Evolutionary conservation across 2,888 invertebrate species (phyloP).

Genomic region (Oscheius sp.): DNA sequence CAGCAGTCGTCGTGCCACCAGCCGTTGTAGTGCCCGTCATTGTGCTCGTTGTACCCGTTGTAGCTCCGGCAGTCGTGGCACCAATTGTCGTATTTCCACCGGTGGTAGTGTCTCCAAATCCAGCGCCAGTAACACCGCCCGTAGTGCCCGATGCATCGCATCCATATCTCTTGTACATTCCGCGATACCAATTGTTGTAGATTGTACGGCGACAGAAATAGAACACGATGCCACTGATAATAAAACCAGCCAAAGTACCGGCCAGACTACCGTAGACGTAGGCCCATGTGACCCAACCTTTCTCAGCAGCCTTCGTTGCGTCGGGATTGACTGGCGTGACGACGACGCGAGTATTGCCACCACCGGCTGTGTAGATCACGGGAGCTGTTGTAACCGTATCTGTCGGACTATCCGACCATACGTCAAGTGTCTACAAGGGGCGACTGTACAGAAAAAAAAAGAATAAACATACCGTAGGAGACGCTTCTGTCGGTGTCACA

Average conservation of each 20-base stretch:
- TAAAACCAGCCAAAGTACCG: slow-evolving; percentile 12
- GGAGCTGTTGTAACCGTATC: neutral
- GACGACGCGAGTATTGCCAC: too few relatives aligned
- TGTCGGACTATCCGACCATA: too few relatives aligned
- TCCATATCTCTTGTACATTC: slow-evolving; percentile 53
- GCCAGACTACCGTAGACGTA: slow-evolving; percentile 23
- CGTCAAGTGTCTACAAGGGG: too few relatives aligned
- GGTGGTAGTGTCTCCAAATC: slow-evolving; percentile 9
- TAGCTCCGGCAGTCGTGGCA: slow-evolving; percentile 12
- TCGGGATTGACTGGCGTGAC: too few relatives aligned
- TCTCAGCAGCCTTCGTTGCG: neutral
- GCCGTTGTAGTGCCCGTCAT: neutral
- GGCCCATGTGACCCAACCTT: slow-evolving; percentile 33
- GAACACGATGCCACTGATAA: slow-evolving; percentile 11
- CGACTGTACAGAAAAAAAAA: too few relatives aligned
- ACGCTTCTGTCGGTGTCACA: neutral
- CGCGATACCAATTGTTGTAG: slow-evolving; percentile 41
- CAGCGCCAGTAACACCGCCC: slow-evolving; percentile 19
- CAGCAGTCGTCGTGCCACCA: neutral
- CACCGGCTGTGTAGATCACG: too few relatives aligned
- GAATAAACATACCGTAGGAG: too few relatives aligned
- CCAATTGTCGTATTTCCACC: slow-evolving; percentile 22
- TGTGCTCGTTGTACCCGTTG: slow-evolving; percentile 16
- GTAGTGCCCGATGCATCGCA: slow-evolving; percentile 42
- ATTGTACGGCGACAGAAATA: slow-evolving; percentile 26